A percentile compares a stretch with the other conserved stretches of the same genome.
These are phyloP conservation scores for Labrus mixtus DNA, from an alignment of 2,113 vertebrate species.

Conservation along the genomic window DNA sequence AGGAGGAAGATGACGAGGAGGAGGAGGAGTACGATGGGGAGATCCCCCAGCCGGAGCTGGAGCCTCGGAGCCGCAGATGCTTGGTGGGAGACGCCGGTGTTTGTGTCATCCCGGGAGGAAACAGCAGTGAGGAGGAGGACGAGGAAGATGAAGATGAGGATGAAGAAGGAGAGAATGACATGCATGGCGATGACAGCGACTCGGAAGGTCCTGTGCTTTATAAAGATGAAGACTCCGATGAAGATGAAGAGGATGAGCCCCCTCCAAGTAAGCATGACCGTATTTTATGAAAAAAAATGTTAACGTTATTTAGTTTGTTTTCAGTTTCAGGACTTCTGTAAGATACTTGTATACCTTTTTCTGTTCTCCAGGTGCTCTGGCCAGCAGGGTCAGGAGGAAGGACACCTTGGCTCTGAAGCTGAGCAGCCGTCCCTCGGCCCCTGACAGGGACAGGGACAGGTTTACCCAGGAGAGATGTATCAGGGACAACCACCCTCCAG, in stretches of 20 bases:
- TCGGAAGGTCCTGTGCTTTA: conserved; percentile 94
- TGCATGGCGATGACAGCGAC: conserved; percentile 90
- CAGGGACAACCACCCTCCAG: conserved; percentile 80
- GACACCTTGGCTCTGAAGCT: conserved; percentile 97
- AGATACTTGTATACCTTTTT: neutral
- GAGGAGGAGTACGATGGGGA: conserved; percentile 89
- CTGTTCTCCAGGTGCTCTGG: conserved; percentile 86
- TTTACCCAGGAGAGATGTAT: conserved; percentile 71
- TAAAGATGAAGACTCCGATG: conserved; percentile 90
- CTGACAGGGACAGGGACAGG: conserved; percentile 82
- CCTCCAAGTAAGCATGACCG: conserved; percentile 74
- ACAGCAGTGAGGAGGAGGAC: conserved; percentile 86
- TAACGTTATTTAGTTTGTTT: neutral
- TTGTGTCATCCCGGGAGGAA: conserved; percentile 87
- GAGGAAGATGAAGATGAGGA: conserved; percentile 84
- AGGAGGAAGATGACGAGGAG: conserved; percentile 89
- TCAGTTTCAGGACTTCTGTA: neutral
- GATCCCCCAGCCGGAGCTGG: conserved; percentile 81
- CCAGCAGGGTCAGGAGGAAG: conserved; percentile 95
- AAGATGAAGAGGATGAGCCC: conserved; percentile 92
- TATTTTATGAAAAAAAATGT: neutral
- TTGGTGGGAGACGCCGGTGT: conserved; percentile 87
- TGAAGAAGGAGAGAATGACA: conserved; percentile 83
- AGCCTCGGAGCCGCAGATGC: conserved; percentile 82
- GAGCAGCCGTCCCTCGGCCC: conserved; percentile 84